Evolutionary conservation across 1,140 invertebrate genomes (phyloP).

Genomic region (Archivesica marissinica): DNA sequence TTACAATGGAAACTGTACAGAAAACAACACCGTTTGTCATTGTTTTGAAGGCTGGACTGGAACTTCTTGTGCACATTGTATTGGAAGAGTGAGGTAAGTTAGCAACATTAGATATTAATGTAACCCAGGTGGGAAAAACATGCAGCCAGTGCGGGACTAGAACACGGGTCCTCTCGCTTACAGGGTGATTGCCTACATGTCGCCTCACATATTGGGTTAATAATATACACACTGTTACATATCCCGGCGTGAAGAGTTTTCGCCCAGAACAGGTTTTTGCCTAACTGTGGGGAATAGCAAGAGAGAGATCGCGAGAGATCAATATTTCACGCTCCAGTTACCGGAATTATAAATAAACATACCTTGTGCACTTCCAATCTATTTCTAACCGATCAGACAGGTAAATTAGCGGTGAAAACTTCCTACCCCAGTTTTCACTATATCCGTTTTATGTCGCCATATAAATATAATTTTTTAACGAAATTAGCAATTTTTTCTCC

Average conservation of each 20-base stretch:
- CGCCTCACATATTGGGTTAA: background rate
- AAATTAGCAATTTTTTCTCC: no score
- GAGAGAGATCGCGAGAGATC: no score
- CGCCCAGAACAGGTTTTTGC: background rate
- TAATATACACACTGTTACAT: background rate
- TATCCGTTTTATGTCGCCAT: no score
- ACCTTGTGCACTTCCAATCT: no score
- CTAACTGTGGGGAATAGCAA: no score
- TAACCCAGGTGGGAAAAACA: background rate
- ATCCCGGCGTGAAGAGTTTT: background rate
- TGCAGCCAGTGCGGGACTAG: background rate
- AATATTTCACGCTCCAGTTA: no score
- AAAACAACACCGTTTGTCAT: constrained; percentile 91
- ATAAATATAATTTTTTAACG: no score
- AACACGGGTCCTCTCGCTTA: constrained; percentile 4
- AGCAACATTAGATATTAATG: background rate
- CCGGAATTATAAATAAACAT: no score
- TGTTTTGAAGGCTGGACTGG: constrained; percentile 96
- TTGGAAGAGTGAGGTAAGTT: constrained; percentile 94
- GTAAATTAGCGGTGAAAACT: no score
- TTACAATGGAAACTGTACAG: constrained; percentile 85
- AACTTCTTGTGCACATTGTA: constrained; percentile 93
- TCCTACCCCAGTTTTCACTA: no score
- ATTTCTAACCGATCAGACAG: no score
- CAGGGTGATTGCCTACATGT: background rate